Evolutionary conservation across 2,888 invertebrate species (phyloP).

Genomic region (Caenorhabditis sp.): DNA sequence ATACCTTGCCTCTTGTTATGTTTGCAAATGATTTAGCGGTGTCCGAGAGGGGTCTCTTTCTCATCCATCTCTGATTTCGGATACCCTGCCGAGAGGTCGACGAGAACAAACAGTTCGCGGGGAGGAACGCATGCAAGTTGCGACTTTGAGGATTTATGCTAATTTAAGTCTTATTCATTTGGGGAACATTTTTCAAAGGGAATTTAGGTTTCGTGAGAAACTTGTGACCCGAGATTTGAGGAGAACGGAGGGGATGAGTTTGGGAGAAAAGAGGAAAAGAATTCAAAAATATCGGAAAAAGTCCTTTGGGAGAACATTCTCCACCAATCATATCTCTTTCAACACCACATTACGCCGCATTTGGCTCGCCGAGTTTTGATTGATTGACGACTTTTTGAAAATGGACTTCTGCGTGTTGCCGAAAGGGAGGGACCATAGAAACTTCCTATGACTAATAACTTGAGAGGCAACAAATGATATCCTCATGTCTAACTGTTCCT

Average conservation of each 20-base stretch:
- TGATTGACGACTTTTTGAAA: constrained; percentile 53
- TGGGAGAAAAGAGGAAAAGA: constrained; percentile 1
- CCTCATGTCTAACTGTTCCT: constrained; percentile 4
- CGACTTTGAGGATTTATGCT: constrained; percentile 36
- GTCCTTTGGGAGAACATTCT: constrained; percentile 49
- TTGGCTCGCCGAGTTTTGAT: constrained; percentile 49
- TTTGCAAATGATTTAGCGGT: constrained; percentile 66
- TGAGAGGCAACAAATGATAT: constrained; percentile 21
- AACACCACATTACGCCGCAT: constrained; percentile 58
- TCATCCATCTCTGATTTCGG: constrained; percentile 16
- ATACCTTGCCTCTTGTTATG: constrained; percentile 57
- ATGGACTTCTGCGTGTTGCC: constrained; percentile 35
- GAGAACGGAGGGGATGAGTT: neutral
- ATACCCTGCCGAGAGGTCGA: constrained; percentile 56
- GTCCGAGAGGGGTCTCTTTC: constrained; percentile 42
- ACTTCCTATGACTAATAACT: neutral
- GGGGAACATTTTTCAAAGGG: constrained; percentile 33
- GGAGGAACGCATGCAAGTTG: constrained; percentile 18
- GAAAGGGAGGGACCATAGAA: constrained; percentile 12
- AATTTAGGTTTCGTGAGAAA: constrained; percentile 17
- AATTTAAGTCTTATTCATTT: constrained; percentile 35
- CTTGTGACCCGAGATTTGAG: constrained; percentile 27
- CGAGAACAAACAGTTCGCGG: constrained; percentile 56
- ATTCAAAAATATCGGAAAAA: constrained; percentile 28
- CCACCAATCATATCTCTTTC: constrained; percentile 63